Conservation (phyloP, 2,113 vertebrate species). For the Mesocricetus auratus region DNA sequence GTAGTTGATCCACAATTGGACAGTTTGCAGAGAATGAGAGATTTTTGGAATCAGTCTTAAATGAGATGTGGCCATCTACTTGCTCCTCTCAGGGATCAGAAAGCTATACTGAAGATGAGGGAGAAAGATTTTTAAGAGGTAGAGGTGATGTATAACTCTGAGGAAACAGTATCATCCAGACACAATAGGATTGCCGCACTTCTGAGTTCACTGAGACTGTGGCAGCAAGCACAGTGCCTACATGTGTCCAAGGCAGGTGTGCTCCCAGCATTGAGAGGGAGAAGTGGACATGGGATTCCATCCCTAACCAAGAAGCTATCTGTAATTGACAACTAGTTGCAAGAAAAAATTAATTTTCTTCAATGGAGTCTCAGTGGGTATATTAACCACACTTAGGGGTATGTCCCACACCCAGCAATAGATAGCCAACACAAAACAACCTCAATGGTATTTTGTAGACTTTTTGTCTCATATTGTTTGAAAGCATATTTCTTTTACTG, state of each 20-base stretch:
- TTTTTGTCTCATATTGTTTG: background rate
- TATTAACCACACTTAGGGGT: background rate
- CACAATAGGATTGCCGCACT: background rate
- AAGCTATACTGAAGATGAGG: background rate
- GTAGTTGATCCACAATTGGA: background rate
- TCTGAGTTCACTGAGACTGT: background rate
- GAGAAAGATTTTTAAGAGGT: background rate
- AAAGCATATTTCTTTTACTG: background rate
- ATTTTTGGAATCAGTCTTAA: background rate
- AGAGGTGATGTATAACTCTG: background rate
- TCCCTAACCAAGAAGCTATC: background rate
- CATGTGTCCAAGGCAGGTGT: background rate
- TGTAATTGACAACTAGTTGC: background rate
- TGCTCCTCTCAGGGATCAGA: background rate
- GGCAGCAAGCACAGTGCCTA: background rate
- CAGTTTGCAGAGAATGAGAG: background rate
- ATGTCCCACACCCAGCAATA: background rate
- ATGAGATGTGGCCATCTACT: background rate
- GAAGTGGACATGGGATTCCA: background rate
- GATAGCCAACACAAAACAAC: background rate
- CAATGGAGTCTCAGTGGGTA: background rate
- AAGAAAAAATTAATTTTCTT: background rate
- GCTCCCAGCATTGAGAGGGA: rapidly evolving
- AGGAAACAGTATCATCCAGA: background rate
- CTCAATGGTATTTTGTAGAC: background rate